A percentile compares a stretch with the other conserved stretches of the same genome.
Evolutionary conservation across 1,140 invertebrate species (phyloP).

Genomic region (Planococcus citri): DNA sequence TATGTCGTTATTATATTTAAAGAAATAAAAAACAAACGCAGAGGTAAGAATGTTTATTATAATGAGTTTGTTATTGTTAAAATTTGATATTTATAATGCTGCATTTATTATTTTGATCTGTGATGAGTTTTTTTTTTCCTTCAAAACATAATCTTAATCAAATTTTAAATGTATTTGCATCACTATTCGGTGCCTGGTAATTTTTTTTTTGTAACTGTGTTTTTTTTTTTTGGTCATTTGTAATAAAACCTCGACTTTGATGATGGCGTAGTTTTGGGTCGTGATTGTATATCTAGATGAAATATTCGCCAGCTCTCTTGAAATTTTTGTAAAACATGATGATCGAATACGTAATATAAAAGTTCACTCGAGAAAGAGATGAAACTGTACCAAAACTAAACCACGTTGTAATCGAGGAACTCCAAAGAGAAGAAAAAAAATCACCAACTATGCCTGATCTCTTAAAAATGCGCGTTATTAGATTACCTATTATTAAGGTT

Average conservation of each 20-base stretch:
- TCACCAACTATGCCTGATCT: neutral
- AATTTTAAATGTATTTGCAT: constrained; percentile 21
- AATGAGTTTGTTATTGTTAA: constrained; percentile 20
- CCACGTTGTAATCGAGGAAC: too few relatives aligned
- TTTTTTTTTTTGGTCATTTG: constrained; percentile 4
- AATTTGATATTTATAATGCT: constrained; percentile 20
- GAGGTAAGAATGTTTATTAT: constrained; percentile 13
- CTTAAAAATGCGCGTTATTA: neutral
- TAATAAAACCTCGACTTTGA: neutral
- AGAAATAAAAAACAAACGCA: constrained; percentile 20
- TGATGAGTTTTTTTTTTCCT: constrained; percentile 17
- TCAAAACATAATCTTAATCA: constrained; percentile 20
- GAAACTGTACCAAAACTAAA: too few relatives aligned
- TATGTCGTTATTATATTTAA: constrained; percentile 14
- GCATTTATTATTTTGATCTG: constrained; percentile 20
- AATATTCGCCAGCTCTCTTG: neutral
- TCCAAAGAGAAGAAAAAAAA: neutral
- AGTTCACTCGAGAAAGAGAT: too few relatives aligned
- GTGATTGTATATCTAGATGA: too few relatives aligned
- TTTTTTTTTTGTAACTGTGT: constrained; percentile 15
- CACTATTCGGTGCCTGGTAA: constrained; percentile 15
- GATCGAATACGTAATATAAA: too few relatives aligned
- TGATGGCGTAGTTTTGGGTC: neutral
- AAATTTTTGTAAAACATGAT: too few relatives aligned
- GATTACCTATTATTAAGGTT: neutral